Evolutionary conservation across 2,888 invertebrate species (phyloP).

Genomic region (Busseola fusca): DNA sequence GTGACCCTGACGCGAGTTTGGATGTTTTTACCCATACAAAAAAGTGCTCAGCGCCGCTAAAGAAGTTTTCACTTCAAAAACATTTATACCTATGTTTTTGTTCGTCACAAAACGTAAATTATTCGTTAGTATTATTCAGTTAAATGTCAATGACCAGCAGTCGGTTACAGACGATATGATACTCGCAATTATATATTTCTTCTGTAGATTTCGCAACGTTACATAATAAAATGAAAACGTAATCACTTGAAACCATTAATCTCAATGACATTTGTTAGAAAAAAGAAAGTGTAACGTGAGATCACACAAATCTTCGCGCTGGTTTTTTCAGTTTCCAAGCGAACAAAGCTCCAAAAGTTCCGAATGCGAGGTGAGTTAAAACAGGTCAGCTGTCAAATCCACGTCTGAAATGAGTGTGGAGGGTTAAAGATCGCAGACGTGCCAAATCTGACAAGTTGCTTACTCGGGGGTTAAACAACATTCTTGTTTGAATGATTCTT

Average conservation of each 20-base stretch:
- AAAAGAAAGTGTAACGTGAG: slow-evolving; percentile 53
- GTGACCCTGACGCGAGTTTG: too few species aligned
- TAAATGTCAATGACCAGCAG: slow-evolving; percentile 19
- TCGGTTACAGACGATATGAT: neutral
- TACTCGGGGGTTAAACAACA: neutral
- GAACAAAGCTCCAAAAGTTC: slow-evolving; percentile 22
- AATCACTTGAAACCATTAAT: slow-evolving; percentile 22
- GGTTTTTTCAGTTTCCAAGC: slow-evolving; percentile 36
- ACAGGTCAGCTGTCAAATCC: slow-evolving; percentile 25
- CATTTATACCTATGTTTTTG: too few species aligned
- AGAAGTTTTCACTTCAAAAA: too few species aligned
- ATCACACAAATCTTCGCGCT: slow-evolving; percentile 19
- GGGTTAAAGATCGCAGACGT: slow-evolving; percentile 44
- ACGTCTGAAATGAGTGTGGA: slow-evolving; percentile 21
- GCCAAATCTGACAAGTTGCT: slow-evolving; percentile 12
- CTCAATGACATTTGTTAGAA: slow-evolving; percentile 31
- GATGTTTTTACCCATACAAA: too few species aligned
- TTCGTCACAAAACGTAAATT: too few species aligned
- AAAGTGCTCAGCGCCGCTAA: too few species aligned
- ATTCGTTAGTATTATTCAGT: slow-evolving; percentile 5
- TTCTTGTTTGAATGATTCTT: slow-evolving; percentile 4
- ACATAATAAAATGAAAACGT: slow-evolving; percentile 35
- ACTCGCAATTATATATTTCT: neutral
- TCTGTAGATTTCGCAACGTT: slow-evolving; percentile 22
- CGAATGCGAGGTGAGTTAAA: slow-evolving; percentile 27